Conservation (phyloP, 2,888 invertebrate genomes). For the Chymomyza procnemis region DNA sequence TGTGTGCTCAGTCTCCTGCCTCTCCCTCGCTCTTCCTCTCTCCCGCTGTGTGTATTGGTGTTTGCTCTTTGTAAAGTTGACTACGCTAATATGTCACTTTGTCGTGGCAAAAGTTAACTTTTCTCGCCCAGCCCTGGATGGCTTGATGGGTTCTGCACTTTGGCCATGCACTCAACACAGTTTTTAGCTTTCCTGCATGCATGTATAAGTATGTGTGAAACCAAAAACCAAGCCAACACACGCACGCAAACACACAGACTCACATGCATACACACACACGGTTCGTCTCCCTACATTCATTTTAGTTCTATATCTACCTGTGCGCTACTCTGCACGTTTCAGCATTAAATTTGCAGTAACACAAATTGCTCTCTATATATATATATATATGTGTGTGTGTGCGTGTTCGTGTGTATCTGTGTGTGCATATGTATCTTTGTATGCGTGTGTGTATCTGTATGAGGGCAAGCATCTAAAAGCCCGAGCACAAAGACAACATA, state of each 20-base stretch:
- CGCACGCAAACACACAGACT: constrained; percentile 21
- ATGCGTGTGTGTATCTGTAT: background rate
- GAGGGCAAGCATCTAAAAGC: constrained; percentile 50
- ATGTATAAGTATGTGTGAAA: constrained; percentile 70
- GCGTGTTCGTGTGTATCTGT: background rate
- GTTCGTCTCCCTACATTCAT: background rate
- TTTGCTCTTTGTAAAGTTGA: constrained; percentile 60
- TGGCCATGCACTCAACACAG: constrained; percentile 56
- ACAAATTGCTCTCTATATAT: constrained; percentile 69
- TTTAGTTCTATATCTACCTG: background rate
- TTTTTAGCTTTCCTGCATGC: constrained; percentile 46
- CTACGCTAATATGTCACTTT: constrained; percentile 70
- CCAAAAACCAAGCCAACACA: constrained; percentile 61
- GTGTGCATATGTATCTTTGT: too few species aligned
- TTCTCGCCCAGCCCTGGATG: constrained; percentile 43
- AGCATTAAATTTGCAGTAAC: constrained; percentile 72
- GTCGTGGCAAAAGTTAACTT: constrained; percentile 71
- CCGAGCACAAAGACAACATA: constrained; percentile 66
- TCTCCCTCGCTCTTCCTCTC: constrained; percentile 10
- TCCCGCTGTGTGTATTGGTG: background rate
- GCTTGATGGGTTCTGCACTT: constrained; percentile 44
- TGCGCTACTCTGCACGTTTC: constrained; percentile 52
- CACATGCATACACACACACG: constrained; percentile 5
- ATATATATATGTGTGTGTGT: constrained; percentile 11
- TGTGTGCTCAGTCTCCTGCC: background rate